Evolutionary conservation across 2,797 vertebrate genomes (phyloP).

Genomic region (Sebastes hopkinsi): DNA sequence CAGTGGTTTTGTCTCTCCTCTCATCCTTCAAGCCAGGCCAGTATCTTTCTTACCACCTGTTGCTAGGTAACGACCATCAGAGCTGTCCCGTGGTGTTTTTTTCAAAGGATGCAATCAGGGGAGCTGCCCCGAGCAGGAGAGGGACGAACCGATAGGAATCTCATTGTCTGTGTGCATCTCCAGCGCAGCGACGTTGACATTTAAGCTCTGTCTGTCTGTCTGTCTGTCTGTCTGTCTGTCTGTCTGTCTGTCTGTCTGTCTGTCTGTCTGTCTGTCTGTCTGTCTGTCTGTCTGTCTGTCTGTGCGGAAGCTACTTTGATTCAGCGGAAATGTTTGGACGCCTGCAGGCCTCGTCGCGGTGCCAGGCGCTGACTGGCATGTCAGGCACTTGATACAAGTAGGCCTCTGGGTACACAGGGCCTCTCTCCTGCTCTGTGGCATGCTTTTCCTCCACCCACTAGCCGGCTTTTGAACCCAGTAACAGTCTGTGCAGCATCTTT

Average conservation of each 20-base stretch:
- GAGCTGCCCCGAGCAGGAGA: slow-evolving; percentile 43
- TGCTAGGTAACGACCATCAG: slow-evolving; percentile 73
- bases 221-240: too few species aligned
- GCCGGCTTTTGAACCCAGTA: background rate
- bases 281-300: background rate
- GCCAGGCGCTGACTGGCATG: slow-evolving; percentile 47
- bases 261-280: background rate
- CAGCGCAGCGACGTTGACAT: slow-evolving; percentile 37
- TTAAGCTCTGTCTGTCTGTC: slow-evolving; percentile 11
- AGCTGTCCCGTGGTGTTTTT: slow-evolving; percentile 34
- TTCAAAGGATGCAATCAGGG: slow-evolving; percentile 47
- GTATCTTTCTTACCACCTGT: slow-evolving; percentile 68
- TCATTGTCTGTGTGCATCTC: slow-evolving; percentile 49
- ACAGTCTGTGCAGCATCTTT: background rate
- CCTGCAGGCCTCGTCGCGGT: slow-evolving; percentile 1
- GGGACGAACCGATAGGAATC: slow-evolving; percentile 58
- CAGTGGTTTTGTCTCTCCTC: slow-evolving; percentile 45
- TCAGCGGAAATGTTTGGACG: slow-evolving; percentile 44
- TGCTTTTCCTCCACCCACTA: slow-evolving; percentile 23
- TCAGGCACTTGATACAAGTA: slow-evolving; percentile 53
- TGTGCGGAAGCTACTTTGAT: slow-evolving; percentile 13
- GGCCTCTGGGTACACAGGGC: slow-evolving; percentile 39
- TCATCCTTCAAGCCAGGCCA: slow-evolving; percentile 42
- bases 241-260: background rate
- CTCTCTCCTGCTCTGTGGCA: slow-evolving; percentile 33